A percentile compares a stretch with the other conserved stretches of the same genome.
Conservation (phyloP, 1,140 invertebrate genomes). For the Drosophila miranda region DNA sequence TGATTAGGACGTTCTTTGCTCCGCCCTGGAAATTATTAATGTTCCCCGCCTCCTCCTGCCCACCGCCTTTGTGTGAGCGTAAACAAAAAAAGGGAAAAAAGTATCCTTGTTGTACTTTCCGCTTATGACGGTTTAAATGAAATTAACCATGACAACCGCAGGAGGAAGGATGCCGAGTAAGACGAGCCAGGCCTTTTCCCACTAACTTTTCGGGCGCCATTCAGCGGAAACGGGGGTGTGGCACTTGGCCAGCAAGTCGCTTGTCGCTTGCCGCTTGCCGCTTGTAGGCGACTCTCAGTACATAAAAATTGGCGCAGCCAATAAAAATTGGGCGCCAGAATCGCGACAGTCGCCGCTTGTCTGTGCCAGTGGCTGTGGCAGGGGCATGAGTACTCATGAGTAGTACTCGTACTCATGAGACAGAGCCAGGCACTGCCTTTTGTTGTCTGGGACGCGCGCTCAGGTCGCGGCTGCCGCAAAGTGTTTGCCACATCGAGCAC, state of each 20-base stretch:
- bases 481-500: constrained; percentile 49
- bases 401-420: constrained; percentile 10
- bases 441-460: constrained; percentile 34
- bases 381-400: background rate
- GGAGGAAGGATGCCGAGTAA: constrained; percentile 18
- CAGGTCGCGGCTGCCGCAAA: constrained; percentile 47
- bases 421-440: constrained; percentile 28
- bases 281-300: constrained; percentile 40
- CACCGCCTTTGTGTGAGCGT: constrained; percentile 25
- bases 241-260: constrained; percentile 42
- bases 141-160: constrained; percentile 52
- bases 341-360: background rate
- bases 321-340: constrained; percentile 50
- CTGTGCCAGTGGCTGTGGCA: background rate
- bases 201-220: constrained; percentile 61
- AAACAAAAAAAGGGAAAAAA: constrained; percentile 26
- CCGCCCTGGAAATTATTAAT: constrained; percentile 46
- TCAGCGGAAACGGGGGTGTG: constrained; percentile 40
- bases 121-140: constrained; percentile 61
- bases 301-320: constrained; percentile 53
- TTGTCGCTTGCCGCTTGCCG: constrained; percentile 32
- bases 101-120: constrained; percentile 44
- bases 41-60: background rate
- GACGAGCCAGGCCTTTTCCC: background rate
- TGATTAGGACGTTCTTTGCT: constrained; percentile 42